Evolutionary conservation across 2,888 invertebrate genomes (phyloP).

Genomic region (Hylaea fasciaria): DNA sequence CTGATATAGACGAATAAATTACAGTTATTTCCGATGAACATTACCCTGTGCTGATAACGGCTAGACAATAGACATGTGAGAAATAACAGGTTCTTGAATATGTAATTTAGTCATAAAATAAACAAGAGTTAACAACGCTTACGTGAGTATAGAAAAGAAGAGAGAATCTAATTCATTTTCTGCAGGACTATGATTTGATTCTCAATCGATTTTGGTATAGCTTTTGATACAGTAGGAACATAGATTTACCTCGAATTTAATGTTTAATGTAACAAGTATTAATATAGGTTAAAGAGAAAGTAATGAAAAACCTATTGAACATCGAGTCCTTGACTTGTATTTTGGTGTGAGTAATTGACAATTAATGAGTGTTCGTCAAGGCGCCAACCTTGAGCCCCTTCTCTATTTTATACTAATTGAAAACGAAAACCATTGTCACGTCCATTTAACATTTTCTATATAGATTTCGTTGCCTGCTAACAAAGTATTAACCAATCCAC

Average conservation of each 20-base stretch:
- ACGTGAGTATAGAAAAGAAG: too few species aligned
- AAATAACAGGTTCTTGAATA: background rate
- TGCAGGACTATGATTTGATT: background rate
- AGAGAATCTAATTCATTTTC: too few species aligned
- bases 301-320: background rate
- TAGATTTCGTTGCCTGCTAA: background rate
- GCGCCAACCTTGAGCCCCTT: conserved; percentile 8
- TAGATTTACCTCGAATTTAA: background rate
- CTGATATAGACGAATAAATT: conserved; percentile 35
- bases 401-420: conserved; percentile 2
- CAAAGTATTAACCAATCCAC: conserved; percentile 14
- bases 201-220: background rate
- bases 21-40: conserved; percentile 10
- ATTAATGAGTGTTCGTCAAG: conserved; percentile 27
- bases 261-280: background rate
- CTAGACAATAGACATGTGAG: conserved; percentile 11
- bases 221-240: background rate
- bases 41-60: conserved; percentile 2
- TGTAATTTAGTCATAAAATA: too few species aligned
- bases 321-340: background rate
- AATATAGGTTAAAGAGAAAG: background rate
- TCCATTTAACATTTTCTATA: background rate
- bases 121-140: too few species aligned
- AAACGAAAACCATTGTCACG: background rate
- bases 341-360: background rate